phyloP scores from a whole-genome alignment of 2,888 invertebrate genomes.

The Syrista parreyssii region DNA sequence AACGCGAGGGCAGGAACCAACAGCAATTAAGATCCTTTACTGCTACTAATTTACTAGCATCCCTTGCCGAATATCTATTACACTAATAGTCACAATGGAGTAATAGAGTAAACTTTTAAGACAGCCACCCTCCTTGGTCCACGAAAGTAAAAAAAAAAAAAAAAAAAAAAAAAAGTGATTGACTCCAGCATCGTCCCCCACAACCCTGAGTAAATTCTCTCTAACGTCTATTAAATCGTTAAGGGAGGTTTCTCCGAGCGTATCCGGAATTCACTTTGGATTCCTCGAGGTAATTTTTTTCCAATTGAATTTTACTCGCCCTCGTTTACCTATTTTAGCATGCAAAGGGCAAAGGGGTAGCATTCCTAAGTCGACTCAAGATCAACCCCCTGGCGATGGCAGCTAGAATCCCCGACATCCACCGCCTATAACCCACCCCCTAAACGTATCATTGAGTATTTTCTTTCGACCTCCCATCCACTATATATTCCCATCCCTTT shows the following conservation, averaged over 20 bases:
- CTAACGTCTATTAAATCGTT: too few relatives aligned
- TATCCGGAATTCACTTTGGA: too few relatives aligned
- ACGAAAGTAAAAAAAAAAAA: too few relatives aligned
- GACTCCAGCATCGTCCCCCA: too few relatives aligned
- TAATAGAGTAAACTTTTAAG: too few relatives aligned
- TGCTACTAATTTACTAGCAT: neutral
- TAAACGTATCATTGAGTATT: slow-evolving; percentile 1
- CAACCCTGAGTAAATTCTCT: too few relatives aligned
- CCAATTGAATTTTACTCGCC: neutral
- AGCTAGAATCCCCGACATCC: neutral
- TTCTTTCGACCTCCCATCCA: neutral
- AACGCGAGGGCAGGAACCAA: neutral
- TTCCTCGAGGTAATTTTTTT: neutral
- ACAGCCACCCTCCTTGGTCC: too few relatives aligned
- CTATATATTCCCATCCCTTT: slow-evolving; percentile 8
- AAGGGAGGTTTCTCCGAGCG: too few relatives aligned
- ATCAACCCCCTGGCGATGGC: neutral
- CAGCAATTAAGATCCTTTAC: neutral
- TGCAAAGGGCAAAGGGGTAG: neutral
- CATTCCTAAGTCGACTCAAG: too few relatives aligned
- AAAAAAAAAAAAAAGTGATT: too few relatives aligned
- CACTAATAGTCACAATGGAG: too few relatives aligned
- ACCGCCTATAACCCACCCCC: neutral
- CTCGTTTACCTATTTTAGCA: neutral
- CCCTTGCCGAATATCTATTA: too few relatives aligned